These are phyloP conservation scores for Xylota sylvarum DNA, from an alignment of 2,888 invertebrate species.

Conservation along the genomic window DNA sequence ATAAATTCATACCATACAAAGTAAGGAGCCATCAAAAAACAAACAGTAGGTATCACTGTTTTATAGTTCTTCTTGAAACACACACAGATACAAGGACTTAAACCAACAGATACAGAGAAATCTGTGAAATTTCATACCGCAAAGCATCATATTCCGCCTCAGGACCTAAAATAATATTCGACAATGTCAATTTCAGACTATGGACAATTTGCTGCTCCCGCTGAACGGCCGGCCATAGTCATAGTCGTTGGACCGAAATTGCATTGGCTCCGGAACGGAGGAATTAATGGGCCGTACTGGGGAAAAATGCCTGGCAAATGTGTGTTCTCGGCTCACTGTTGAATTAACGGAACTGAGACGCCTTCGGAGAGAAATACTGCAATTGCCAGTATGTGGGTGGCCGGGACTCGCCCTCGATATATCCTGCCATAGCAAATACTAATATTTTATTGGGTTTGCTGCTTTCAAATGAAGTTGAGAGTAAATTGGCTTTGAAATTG, in stretches of 20 bases:
- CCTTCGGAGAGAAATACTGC: constrained; percentile 48
- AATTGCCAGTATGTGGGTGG: constrained; percentile 20
- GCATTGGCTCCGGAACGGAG: constrained; percentile 54
- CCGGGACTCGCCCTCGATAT: background rate
- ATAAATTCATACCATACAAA: constrained; percentile 46
- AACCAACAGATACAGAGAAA: background rate
- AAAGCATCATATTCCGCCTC: constrained; percentile 64
- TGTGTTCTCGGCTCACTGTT: constrained; percentile 58
- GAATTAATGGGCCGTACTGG: constrained; percentile 67
- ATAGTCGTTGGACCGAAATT: constrained; percentile 64
- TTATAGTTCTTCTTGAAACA: constrained; percentile 21
- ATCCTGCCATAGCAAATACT: constrained; percentile 45
- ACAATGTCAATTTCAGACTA: constrained; percentile 70
- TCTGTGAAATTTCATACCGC: constrained; percentile 68
- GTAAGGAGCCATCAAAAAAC: constrained; percentile 38
- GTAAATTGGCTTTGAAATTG: constrained; percentile 75
- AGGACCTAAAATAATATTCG: constrained; percentile 69
- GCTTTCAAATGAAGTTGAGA: constrained; percentile 71
- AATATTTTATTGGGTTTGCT: constrained; percentile 73
- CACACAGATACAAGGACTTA: background rate
- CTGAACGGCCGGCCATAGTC: constrained; percentile 20
- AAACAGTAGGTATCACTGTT: constrained; percentile 40
- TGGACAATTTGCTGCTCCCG: constrained; percentile 63
- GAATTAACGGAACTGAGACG: constrained; percentile 53
- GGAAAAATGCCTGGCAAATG: constrained; percentile 65